phyloP scores from a whole-genome alignment of 2,888 invertebrate genomes.

The Eremobia ochroleuca region DNA sequence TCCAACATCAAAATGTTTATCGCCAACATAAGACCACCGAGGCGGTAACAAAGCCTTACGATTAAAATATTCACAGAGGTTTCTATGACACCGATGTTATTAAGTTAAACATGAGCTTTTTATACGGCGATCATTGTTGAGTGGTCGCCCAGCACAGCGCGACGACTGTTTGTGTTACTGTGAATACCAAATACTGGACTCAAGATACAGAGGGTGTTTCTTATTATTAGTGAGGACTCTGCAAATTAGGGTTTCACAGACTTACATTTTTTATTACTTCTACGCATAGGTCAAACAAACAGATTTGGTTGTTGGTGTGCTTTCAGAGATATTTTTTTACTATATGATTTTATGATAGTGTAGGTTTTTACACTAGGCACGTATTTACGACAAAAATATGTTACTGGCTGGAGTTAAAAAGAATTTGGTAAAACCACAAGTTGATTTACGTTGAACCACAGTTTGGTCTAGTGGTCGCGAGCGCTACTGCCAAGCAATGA shows the following conservation, averaged over 20 bases:
- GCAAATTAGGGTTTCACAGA: not conserved
- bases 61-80: slow-evolving; percentile 67
- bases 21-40: slow-evolving; percentile 82
- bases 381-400: not conserved
- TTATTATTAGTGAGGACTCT: slow-evolving; percentile 2
- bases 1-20: slow-evolving; percentile 74
- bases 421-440: not conserved
- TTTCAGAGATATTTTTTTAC: too few relatives aligned
- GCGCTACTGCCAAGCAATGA: too few relatives aligned
- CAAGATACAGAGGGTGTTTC: slow-evolving; percentile 48
- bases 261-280: not conserved
- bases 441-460: too few relatives aligned
- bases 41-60: slow-evolving; percentile 53
- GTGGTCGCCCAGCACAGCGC: slow-evolving; percentile 59
- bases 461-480: too few relatives aligned
- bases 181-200: slow-evolving; percentile 58
- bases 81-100: slow-evolving; percentile 80
- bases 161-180: slow-evolving; percentile 66
- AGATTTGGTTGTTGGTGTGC: too few relatives aligned
- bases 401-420: not conserved
- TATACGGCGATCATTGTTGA: slow-evolving; percentile 75
- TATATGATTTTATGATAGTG: too few relatives aligned
- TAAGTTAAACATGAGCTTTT: slow-evolving; percentile 79
- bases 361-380: too few relatives aligned
- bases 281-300: not conserved